Base-by-base conservation (phyloP, 2,113 vertebrate genomes). In the Equus quagga region DNA sequence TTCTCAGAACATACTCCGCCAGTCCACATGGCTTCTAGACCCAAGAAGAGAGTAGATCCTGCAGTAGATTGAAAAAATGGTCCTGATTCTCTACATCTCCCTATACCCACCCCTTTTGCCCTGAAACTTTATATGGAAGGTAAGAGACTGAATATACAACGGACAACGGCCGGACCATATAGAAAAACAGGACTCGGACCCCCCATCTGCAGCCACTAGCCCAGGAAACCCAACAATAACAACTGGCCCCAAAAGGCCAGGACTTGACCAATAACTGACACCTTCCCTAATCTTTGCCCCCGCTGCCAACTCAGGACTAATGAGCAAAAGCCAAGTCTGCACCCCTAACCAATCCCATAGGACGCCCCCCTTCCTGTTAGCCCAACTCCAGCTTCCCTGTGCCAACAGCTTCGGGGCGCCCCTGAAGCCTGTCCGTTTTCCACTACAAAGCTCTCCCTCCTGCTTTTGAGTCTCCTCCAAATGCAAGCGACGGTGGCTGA, bases 11-110 rank as follows among this genome's bases (percentile, higher is more conserved):
- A 56, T 13, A 3, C 13, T 3, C 2, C n/a, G 18, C 36, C 21
- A 9, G 21, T 24, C 26, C 7, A 3, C 14, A 15, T 7, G 14
- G 26, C 6, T 36, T 44, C 82, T 12, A 1, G 3, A 2, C 9
- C 58, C 31, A 36, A 9, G 14, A 8, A 36, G 14, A 49, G 21
- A 78, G 60, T 13, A 6, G 46, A 21, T 9, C 72, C 49, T 14
- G 23, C 2, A 5, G 2, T 5, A 9, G 15, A 8, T 2, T 36
- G 13, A 24, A 28, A 79, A 79, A 67, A 60, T 9, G 19, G 75
- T 31, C 72, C 9, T 58, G 24, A 14, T 18, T 26, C 23, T 86
- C n/a, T 36, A 23, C 6, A n/a, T 13, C 62, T n/a, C 36, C 51
- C 15, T 2, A 19, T 21, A 36, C 23, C n/a, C 51, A 31, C 15